Evolutionary conservation across 2,888 invertebrate species (phyloP).

Genomic region (Coenonympha glycerion): DNA sequence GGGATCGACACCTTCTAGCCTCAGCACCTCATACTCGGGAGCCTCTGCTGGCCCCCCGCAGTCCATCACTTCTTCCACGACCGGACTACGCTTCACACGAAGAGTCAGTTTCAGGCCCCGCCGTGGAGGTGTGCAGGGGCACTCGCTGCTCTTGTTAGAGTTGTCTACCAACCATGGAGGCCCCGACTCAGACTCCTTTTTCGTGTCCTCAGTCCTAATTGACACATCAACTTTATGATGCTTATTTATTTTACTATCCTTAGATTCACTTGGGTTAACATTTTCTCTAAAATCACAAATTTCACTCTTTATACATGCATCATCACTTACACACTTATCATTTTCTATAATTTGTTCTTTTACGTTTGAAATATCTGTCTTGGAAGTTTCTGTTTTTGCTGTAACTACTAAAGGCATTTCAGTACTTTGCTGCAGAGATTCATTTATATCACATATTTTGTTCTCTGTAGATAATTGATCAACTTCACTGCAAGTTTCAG

Average conservation of each 20-base stretch:
- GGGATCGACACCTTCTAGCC: slow-evolving; percentile 84
- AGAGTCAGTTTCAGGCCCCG: slow-evolving; percentile 85
- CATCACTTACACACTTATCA: slow-evolving; percentile 51
- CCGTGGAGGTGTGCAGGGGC: slow-evolving; percentile 77
- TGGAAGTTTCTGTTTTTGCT: slow-evolving; percentile 39
- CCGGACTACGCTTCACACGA: slow-evolving; percentile 90
- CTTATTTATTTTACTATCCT: slow-evolving; percentile 59
- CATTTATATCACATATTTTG: slow-evolving; percentile 53
- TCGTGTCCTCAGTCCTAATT: slow-evolving; percentile 55
- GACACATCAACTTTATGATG: slow-evolving; percentile 54
- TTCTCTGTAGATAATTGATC: slow-evolving; percentile 41
- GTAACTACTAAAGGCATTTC: slow-evolving; percentile 35
- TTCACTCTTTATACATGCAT: slow-evolving; percentile 63
- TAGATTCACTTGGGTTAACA: slow-evolving; percentile 68
- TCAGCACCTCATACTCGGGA: slow-evolving; percentile 89
- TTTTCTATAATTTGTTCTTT: slow-evolving; percentile 49
- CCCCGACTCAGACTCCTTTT: slow-evolving; percentile 56
- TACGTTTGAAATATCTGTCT: slow-evolving; percentile 34
- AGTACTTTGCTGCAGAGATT: slow-evolving; percentile 55
- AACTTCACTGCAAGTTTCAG: slow-evolving; percentile 38
- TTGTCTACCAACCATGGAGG: slow-evolving; percentile 65
- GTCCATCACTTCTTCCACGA: slow-evolving; percentile 88
- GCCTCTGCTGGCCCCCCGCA: slow-evolving; percentile 81
- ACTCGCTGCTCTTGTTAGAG: slow-evolving; percentile 65
- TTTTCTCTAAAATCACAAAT: slow-evolving; percentile 71